A percentile compares a stretch with the other conserved stretches of the same genome.
These are phyloP conservation scores for Pelobates fuscus DNA, from an alignment of 2,113 vertebrate species.

Conservation along the genomic window DNA sequence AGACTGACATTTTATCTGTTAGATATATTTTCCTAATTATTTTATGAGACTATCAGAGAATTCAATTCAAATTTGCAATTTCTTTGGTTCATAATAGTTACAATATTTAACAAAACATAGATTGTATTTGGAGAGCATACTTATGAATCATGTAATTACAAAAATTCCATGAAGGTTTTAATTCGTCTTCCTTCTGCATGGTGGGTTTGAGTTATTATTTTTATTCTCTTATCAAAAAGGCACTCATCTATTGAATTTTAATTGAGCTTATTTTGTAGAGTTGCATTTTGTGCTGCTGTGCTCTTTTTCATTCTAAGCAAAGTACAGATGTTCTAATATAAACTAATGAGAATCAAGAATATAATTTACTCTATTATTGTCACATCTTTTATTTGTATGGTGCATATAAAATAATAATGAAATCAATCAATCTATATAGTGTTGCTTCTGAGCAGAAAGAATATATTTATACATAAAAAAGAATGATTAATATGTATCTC, in stretches of 20 bases:
- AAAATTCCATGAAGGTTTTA: neutral
- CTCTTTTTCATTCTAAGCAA: neutral
- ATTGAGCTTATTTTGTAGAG: neutral
- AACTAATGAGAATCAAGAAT: neutral
- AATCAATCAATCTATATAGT: no score
- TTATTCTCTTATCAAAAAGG: neutral
- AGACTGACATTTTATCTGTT: no score
- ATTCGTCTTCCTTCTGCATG: neutral
- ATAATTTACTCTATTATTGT: neutral
- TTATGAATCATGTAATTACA: neutral
- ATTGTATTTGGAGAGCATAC: neutral
- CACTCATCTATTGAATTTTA: neutral
- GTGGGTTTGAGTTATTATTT: neutral
- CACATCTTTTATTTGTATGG: neutral
- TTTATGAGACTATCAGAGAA: no score
- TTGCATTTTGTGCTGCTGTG: neutral
- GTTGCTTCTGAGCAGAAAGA: no score
- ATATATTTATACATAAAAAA: no score
- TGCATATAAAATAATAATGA: no score
- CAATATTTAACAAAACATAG: neutral
- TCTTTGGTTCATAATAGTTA: neutral
- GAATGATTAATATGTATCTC: no score
- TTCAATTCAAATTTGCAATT: no score
- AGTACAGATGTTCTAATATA: neutral
- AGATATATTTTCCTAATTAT: no score